Percentiles rank a stretch among this genome's conserved stretches.
These are phyloP conservation scores for Talpa occidentalis DNA, from an alignment of 2,113 vertebrate species.

Conservation along the genomic window DNA sequence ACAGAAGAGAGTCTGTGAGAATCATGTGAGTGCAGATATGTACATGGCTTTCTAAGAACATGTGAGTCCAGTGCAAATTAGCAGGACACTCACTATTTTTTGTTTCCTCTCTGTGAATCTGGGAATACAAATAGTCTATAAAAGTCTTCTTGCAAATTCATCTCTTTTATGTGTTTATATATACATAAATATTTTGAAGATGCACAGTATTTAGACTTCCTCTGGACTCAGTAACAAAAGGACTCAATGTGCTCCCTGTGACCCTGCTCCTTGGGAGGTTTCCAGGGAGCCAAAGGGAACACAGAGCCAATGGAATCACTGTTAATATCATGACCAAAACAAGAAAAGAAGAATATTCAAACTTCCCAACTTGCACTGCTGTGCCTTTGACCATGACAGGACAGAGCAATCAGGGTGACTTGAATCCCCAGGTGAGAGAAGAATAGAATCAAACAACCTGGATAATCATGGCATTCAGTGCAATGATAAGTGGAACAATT, in stretches of 20 bases:
- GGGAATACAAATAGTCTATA: neutral
- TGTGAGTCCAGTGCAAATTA: neutral
- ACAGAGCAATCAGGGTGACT: neutral
- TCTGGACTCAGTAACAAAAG: neutral
- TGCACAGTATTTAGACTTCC: neutral
- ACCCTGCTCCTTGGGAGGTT: neutral
- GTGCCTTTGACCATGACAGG: neutral
- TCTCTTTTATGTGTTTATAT: neutral
- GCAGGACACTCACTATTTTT: too few species aligned
- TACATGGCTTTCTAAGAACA: neutral
- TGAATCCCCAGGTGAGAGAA: neutral
- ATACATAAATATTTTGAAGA: neutral
- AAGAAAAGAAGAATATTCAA: slow-evolving; percentile 7
- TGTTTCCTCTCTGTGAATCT: neutral
- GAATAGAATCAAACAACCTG: neutral
- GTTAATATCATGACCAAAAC: neutral
- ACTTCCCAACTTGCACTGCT: neutral
- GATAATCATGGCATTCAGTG: neutral
- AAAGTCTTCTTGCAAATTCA: neutral
- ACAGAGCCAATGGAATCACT: neutral
- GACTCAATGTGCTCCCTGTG: neutral
- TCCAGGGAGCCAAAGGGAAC: neutral
- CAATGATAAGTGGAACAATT: neutral
- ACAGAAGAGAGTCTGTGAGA: neutral
- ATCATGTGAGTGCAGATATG: neutral